phyloP scores from a whole-genome alignment of 2,888 invertebrate genomes.

The Podotricha telesiphe region DNA sequence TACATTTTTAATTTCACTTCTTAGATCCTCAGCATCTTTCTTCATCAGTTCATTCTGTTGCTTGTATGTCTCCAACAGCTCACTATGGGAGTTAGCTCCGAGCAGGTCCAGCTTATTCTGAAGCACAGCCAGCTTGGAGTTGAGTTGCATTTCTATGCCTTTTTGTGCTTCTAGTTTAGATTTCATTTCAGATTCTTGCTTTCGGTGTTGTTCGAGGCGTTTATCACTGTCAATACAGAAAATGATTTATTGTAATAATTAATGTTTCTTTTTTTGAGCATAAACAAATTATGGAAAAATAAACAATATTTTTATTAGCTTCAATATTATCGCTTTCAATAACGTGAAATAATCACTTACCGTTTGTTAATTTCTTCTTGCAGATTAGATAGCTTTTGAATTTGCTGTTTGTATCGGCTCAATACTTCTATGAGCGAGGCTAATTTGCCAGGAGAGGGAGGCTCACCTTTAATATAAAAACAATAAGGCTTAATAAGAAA shows the following conservation, averaged over 20 bases:
- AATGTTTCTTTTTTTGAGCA: too few species aligned
- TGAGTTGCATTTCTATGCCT: slow-evolving; percentile 71
- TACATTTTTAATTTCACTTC: slow-evolving; percentile 69
- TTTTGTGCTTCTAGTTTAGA: slow-evolving; percentile 70
- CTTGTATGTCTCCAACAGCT: slow-evolving; percentile 64
- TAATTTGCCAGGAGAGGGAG: slow-evolving; percentile 72
- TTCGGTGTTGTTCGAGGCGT: slow-evolving; percentile 70
- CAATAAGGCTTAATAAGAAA: too few species aligned
- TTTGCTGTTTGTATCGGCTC: slow-evolving; percentile 68
- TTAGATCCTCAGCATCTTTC: slow-evolving; percentile 61
- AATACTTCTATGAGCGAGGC: slow-evolving; percentile 72
- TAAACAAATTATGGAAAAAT: too few species aligned
- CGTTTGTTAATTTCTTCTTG: slow-evolving; percentile 74
- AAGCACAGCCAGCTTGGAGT: slow-evolving; percentile 67
- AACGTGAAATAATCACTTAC: slow-evolving; percentile 48
- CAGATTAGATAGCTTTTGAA: slow-evolving; percentile 64
- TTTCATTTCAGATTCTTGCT: slow-evolving; percentile 68
- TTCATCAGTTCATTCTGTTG: slow-evolving; percentile 67
- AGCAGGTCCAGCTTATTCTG: slow-evolving; percentile 70
- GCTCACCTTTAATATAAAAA: slow-evolving; percentile 58
- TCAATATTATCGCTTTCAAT: too few species aligned
- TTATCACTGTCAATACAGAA: slow-evolving; percentile 62
- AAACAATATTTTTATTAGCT: too few species aligned
- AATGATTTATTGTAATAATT: background rate
- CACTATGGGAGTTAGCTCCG: slow-evolving; percentile 60